A percentile compares a stretch with the other conserved stretches of the same genome.
Conservation (phyloP, 2,113 vertebrate genomes). For the Copsychus sechellarum region DNA sequence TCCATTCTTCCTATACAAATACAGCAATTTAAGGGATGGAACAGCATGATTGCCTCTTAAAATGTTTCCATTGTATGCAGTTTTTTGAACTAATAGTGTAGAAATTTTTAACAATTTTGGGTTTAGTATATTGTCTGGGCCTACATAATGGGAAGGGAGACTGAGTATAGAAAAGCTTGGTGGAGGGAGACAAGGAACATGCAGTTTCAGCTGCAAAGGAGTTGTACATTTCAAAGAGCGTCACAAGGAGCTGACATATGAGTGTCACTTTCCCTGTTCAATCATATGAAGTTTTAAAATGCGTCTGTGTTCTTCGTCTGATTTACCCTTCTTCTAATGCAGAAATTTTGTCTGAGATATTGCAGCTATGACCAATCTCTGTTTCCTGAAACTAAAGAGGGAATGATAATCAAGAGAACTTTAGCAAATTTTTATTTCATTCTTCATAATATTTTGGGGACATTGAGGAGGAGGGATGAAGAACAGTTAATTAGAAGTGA, state of each 20-base stretch:
- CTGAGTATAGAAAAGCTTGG: neutral
- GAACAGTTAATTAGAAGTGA: neutral
- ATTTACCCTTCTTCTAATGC: neutral
- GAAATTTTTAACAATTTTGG: neutral
- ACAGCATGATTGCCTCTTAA: constrained; percentile 55
- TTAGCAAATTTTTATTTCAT: neutral
- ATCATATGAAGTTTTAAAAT: neutral
- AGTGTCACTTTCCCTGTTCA: neutral
- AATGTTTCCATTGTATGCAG: neutral
- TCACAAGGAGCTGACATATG: neutral
- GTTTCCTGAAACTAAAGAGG: neutral
- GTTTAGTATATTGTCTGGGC: neutral
- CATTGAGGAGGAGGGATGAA: neutral
- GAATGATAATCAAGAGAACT: neutral
- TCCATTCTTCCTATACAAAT: constrained; percentile 66
- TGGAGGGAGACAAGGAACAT: neutral
- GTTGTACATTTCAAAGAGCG: neutral
- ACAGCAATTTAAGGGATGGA: constrained; percentile 49
- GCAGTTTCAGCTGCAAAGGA: neutral
- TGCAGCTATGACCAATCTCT: neutral
- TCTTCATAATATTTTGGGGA: neutral
- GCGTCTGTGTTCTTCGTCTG: neutral
- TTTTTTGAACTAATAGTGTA: neutral
- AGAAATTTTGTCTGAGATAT: neutral
- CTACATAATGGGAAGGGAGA: neutral